Evolutionary conservation across 2,797 vertebrate species (phyloP), one percentile per base, ranked within the genome.

Genomic region (Coracias cyanogaster): DNA sequence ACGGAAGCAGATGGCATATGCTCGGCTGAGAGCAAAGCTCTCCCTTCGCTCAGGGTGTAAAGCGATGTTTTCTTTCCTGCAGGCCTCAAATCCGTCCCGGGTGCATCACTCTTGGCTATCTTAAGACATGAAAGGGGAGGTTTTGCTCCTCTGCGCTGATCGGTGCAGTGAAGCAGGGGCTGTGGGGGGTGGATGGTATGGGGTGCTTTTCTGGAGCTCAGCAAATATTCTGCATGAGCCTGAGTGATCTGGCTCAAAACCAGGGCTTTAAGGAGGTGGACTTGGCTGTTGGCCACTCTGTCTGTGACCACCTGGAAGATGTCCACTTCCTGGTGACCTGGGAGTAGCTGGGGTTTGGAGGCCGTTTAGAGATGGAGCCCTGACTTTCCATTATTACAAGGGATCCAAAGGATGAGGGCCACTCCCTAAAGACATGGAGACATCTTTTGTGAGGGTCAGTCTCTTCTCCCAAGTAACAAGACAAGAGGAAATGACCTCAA

Each of bases 1-100:
- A 90, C 4, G 3, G 89, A 72, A 91, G 89, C 92, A 96, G 95
- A 94, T 96, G 95, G 89, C 73, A 90, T 79, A 83, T 93, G 91
- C 87, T 96, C 54, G 2, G 14, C 67, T 86, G 77, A 76, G 88
- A 91, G 82, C 67, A 91, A 88, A 96, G 39, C 58, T 66, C 45
- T 91, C 49, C 60, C 57, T 89, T 80, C 8, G 4, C 67, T 51
- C 20, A 1, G 79, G 82, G 89, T 81, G 79, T 52, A 79, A 88
- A 94, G 7, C 0, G 4, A 48, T 65, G 82, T 74, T 93, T 97
- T 86, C 62, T 52, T 70, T 82, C 66, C 85, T 49, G 13, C 60
- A 82, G 73, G 39, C 33, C 58, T 84, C 82, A 86, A 64, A 89
- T 86, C 48, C 81, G 54, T 86, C 58, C 33, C 82, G 79, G 80